Percentiles rank a stretch among this genome's conserved stretches.
phyloP scores from a whole-genome alignment of 2,888 invertebrate genomes.

The Lasioglossum calceatum region DNA sequence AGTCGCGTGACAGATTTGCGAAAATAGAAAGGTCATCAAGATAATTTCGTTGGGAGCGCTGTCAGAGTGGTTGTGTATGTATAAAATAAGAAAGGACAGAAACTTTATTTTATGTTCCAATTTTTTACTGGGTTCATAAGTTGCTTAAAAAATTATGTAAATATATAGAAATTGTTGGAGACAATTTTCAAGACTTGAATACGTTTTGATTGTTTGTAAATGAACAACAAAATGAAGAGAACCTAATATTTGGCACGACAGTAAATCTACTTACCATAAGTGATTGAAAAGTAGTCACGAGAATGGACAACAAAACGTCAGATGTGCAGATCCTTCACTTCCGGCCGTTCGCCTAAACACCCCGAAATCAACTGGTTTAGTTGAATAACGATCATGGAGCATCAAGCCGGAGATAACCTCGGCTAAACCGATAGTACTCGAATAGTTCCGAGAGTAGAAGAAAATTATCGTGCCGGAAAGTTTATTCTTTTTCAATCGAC shows the following conservation, averaged over 20 bases:
- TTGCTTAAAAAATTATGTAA: too few relatives aligned
- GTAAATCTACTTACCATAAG: neutral
- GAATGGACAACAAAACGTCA: neutral
- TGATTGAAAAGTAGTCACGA: neutral
- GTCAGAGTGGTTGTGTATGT: neutral
- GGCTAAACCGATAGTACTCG: slow-evolving; percentile 4
- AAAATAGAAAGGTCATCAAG: neutral
- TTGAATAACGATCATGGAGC: neutral
- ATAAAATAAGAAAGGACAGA: neutral
- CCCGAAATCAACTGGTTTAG: slow-evolving; percentile 12
- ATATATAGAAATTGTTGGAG: too few relatives aligned
- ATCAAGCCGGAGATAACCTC: slow-evolving; percentile 35
- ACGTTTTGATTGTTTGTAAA: too few relatives aligned
- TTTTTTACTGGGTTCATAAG: too few relatives aligned
- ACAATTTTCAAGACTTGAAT: too few relatives aligned
- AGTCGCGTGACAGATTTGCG: neutral
- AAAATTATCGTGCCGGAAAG: slow-evolving; percentile 10
- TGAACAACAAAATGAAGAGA: too few relatives aligned
- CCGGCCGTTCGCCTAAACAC: neutral
- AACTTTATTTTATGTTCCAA: neutral
- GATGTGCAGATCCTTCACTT: neutral
- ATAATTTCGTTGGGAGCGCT: neutral
- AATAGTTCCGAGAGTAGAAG: neutral
- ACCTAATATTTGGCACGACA: too few relatives aligned
- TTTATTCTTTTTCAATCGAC: neutral